Conservation (phyloP, 2,113 vertebrate species). For the Clarias macrocephalus region DNA sequence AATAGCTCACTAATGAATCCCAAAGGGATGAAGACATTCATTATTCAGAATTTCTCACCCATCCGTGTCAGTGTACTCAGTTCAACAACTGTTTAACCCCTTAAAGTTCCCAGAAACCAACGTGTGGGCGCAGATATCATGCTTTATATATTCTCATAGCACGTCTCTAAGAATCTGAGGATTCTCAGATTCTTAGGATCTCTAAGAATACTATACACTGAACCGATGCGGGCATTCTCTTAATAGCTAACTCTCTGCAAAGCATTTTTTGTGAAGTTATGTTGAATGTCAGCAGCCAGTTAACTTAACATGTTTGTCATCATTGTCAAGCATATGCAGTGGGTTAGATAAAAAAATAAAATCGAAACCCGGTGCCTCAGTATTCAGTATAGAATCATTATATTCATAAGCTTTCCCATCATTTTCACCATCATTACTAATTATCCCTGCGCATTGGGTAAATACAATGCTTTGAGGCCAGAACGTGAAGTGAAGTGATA, state of each 20-base stretch:
- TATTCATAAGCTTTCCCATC: neutral
- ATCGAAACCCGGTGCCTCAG: neutral
- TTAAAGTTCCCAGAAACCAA: neutral
- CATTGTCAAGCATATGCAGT: neutral
- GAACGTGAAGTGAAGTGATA: neutral
- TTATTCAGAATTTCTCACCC: neutral
- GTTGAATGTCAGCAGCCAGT: neutral
- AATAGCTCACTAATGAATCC: conserved; percentile 29
- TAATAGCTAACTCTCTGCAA: neutral
- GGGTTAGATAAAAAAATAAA: neutral
- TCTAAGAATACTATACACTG: neutral
- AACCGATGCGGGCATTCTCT: neutral
- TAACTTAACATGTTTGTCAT: neutral
- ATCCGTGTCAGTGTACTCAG: neutral
- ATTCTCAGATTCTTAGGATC: no score
- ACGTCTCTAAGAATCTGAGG: neutral
- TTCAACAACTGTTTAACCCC: neutral
- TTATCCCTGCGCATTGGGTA: neutral
- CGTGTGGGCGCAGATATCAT: neutral
- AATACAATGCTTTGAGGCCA: neutral
- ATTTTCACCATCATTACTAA: neutral
- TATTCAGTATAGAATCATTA: neutral
- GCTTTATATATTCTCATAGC: neutral
- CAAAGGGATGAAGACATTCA: conserved; percentile 3
- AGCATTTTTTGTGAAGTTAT: neutral